Evolutionary conservation across 2,888 invertebrate genomes (phyloP).

Genomic region (Agrotis segetum): DNA sequence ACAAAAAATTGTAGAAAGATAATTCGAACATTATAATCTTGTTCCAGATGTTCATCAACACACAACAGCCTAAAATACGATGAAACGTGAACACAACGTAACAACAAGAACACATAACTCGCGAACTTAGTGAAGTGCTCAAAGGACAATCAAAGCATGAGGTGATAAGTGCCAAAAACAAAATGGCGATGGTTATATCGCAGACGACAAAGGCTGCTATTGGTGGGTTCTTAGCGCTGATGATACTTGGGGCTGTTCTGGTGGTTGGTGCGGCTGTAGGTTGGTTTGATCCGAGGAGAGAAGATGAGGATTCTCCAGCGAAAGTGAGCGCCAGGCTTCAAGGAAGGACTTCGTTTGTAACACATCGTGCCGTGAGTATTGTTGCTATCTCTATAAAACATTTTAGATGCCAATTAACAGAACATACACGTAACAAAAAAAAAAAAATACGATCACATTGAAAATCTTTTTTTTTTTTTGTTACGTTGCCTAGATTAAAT

Average conservation of each 20-base stretch:
- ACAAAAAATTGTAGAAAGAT: neutral
- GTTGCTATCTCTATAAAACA: neutral
- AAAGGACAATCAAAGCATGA: slow-evolving; percentile 69
- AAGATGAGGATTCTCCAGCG: slow-evolving; percentile 87
- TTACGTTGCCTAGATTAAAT: no score
- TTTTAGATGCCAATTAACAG: no score
- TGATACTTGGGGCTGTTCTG: slow-evolving; percentile 87
- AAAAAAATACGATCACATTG: no score
- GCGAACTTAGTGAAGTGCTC: slow-evolving; percentile 55
- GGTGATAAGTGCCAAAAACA: slow-evolving; percentile 79
- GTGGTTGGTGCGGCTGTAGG: slow-evolving; percentile 88
- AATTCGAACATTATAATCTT: slow-evolving; percentile 11
- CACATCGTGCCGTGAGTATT: slow-evolving; percentile 87
- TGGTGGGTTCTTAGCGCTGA: slow-evolving; percentile 85
- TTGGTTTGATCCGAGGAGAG: slow-evolving; percentile 86
- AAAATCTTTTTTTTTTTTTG: no score
- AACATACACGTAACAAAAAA: no score
- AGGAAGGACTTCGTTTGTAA: slow-evolving; percentile 87
- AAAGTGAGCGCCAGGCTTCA: slow-evolving; percentile 87
- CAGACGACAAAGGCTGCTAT: slow-evolving; percentile 88
- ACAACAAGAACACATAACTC: slow-evolving; percentile 30
- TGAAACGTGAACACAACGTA: slow-evolving; percentile 35
- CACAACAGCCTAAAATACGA: slow-evolving; percentile 24
- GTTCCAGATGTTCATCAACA: slow-evolving; percentile 49
- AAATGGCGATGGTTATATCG: slow-evolving; percentile 90